Base-by-base conservation (phyloP, 2,888 invertebrate species). In the Melieria picta region DNA sequence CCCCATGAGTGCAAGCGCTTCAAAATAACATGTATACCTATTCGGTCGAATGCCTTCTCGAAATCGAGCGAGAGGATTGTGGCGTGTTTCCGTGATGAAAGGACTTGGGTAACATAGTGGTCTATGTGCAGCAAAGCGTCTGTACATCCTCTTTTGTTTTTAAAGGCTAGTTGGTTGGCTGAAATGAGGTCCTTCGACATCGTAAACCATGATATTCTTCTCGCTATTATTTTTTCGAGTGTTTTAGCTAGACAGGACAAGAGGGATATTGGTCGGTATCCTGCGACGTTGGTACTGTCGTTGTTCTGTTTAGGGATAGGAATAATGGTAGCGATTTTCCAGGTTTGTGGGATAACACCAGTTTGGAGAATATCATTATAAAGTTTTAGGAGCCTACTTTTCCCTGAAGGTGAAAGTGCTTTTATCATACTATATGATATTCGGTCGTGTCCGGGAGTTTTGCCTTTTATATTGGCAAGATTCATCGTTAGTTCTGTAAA, bases 251-350 rank as follows among this genome's bases (percentile, higher is more conserved):
- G 43, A 30, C 70, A 72, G 9, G 72, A 61, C n/a, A 73, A 55
- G 0, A 75, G 56, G 6, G 74, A 74, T 11, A 71, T 73, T 2
- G 71, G 73, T 52, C 73, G 56, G 52, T 71, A 72, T 9, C 71
- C 61, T 4, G 60, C 60, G 57, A 45, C 43, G 43, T 13, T 46
- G 6, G 10, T 13, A 5, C 5, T 43, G 11, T 42, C 55, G 13
- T 52, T 65, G 10, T 65, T n/a, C 5, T 52, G 65, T 30, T 65
- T 65, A 5, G 45, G 52, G 2, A 65, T 45, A 9, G 42, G 55
- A 7, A 65, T n/a, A 52, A 65, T 45, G 4, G 56, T 65, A 7
- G 65, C 52, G 42, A 65, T 16, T 55, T 65, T 56, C 65, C 55
- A 57, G 3, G 13, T 42, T 11, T 66, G 16, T n/a, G 65, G 47